These are phyloP conservation scores for Trinectes maculatus DNA, from an alignment of 2,113 vertebrate species.

Conservation along the genomic window DNA sequence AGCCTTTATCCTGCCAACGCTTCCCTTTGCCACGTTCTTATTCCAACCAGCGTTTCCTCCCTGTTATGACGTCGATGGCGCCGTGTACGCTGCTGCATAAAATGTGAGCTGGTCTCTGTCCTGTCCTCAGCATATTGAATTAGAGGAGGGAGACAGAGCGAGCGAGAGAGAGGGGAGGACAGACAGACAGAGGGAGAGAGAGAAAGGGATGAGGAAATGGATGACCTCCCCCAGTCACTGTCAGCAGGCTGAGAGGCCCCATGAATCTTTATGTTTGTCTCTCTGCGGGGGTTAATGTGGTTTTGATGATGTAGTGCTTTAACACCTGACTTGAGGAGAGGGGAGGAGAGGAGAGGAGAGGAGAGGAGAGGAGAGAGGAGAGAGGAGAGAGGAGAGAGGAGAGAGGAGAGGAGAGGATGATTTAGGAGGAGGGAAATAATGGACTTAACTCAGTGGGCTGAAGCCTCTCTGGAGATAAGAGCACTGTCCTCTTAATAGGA, in stretches of 20 bases:
- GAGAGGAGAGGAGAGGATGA: constrained; percentile 35
- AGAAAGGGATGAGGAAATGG: constrained; percentile 47
- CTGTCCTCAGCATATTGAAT: constrained; percentile 68
- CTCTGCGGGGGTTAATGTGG: constrained; percentile 69
- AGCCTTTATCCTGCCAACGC: constrained; percentile 36
- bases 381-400: constrained; percentile 5
- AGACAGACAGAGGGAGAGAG: constrained; percentile 4
- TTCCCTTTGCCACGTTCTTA: constrained; percentile 61
- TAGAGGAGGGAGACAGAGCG: constrained; percentile 37
- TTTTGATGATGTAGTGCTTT: constrained; percentile 75
- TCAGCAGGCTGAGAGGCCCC: constrained; percentile 48
- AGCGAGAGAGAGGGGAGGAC: constrained; percentile 4
- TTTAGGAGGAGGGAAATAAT: constrained; percentile 64
- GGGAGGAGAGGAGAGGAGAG: no score
- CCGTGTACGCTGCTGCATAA: constrained; percentile 75
- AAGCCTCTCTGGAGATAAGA: constrained; percentile 67
- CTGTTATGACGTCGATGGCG: constrained; percentile 61
- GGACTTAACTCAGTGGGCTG: constrained; percentile 68
- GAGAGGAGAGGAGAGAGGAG: constrained; percentile 32
- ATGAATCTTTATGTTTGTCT: constrained; percentile 72
- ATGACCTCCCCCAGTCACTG: constrained; percentile 64
- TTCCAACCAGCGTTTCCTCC: constrained; percentile 67
- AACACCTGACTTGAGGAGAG: constrained; percentile 51
- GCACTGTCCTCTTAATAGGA: constrained; percentile 71
- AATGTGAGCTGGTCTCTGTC: constrained; percentile 60